Evolutionary conservation across 92 coral and sea anemone genomes (phyloP), one percentile per base, ranked within the genome.

Genomic region (Hydrozoanthus gracilis): DNA sequence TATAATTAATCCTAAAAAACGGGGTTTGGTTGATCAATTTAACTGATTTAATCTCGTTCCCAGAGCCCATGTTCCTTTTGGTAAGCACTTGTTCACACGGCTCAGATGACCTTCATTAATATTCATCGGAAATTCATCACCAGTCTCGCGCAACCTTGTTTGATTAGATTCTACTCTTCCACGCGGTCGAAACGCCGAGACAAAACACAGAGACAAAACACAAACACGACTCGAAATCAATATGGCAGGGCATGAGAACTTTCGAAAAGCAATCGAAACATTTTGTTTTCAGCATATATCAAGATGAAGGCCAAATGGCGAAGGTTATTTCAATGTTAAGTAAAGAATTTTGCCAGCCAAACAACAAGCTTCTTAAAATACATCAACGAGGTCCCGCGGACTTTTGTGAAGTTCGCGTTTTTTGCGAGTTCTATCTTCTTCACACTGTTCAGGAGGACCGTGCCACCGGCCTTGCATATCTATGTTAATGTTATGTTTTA

Each of bases 371-470:
- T 51, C 51, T 44, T n/a, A n/a, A n/a, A 7, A 52, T 51, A 72
- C 51, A 72, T 72, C 77, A 72, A 72, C 77, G 77, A 51, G 62
- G 80, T 76, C 80, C 80, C 7, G 50, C 51, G 62, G 65, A 76
- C 62, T 76, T 45, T 76, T 76, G 80, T 76, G 80, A 76, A 76
- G 45, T 6, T 48, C 51, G 80, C 51, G 80, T n/a, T 51, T 50
- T 27, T 76, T 50, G 62, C n/a, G 45, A 76, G 80, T n/a, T 50
- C 80, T n/a, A 44, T 50, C 80, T 76, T 51, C 80, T 76, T 76
- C 80, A 76, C 80, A 76, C 65, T 61, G 80, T 64, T 76, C 61
- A 76, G 44, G 51, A 76, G 80, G 80, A 76, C 80, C 80, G 50
- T 47, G 11, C 48, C 20, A 12, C 46, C 49, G 47, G 11, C 44